Conservation (phyloP, 2,888 invertebrate genomes). For the Portevinia maculata region DNA sequence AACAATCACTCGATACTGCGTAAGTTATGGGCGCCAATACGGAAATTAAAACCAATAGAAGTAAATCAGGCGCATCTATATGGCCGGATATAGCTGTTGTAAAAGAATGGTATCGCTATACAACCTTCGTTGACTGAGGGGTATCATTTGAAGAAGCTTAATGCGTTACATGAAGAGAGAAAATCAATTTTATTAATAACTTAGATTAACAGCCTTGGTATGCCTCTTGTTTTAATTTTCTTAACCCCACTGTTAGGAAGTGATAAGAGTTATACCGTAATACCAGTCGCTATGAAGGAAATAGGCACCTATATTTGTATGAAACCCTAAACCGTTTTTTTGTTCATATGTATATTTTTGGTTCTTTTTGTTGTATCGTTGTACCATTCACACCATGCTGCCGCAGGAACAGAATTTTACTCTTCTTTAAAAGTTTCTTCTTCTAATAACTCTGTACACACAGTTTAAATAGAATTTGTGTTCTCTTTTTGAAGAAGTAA, state of each 20-base stretch:
- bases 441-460: constrained; percentile 82
- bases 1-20: no score
- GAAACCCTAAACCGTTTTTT: constrained; percentile 27
- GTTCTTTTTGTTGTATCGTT: neutral
- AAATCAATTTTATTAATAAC: no score
- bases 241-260: constrained; percentile 36
- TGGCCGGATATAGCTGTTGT: no score
- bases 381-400: constrained; percentile 46
- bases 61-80: no score
- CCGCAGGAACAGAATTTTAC: constrained; percentile 64
- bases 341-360: constrained; percentile 14
- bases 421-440: constrained; percentile 70
- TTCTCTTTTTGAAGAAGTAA: constrained; percentile 66
- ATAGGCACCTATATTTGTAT: constrained; percentile 26
- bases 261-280: constrained; percentile 23
- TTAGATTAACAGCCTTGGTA: no score
- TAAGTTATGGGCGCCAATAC: no score
- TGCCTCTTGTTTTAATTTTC: no score
- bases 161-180: no score
- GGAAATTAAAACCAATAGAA: no score
- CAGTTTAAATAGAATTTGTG: constrained; percentile 82
- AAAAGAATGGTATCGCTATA: no score
- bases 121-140: no score
- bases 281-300: constrained; percentile 13
- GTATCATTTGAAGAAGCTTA: no score